Conservation (phyloP, 2,888 invertebrate species). For the Elmis aenea region DNA sequence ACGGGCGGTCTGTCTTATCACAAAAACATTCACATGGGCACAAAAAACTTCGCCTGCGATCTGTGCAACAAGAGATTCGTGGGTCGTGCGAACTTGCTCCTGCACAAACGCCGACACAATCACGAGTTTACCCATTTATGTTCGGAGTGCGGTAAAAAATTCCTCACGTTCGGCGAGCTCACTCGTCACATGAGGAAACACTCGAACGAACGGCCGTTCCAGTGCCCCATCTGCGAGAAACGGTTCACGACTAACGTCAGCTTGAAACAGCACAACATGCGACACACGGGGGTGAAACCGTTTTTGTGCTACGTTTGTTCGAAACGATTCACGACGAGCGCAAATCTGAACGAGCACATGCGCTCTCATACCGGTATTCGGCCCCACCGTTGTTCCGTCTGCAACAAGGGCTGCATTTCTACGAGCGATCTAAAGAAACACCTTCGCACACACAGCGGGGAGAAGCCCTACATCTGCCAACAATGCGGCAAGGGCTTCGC, state of each 20-base stretch:
- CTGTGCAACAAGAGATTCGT: constrained; percentile 9
- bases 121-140: constrained; percentile 13
- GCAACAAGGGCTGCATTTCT: constrained; percentile 18
- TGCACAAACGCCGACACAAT: constrained; percentile 15
- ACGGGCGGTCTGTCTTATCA: constrained; percentile 15
- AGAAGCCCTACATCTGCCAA: constrained; percentile 15
- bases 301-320: constrained; percentile 17
- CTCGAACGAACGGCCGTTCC: constrained; percentile 14
- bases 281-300: constrained; percentile 18
- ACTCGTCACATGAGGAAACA: constrained; percentile 15
- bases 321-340: constrained; percentile 16
- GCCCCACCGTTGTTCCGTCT: constrained; percentile 15
- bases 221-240: constrained; percentile 17
- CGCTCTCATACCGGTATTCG: constrained; percentile 17
- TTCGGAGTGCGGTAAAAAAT: constrained; percentile 14
- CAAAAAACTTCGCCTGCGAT: constrained; percentile 6
- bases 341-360: constrained; percentile 18
- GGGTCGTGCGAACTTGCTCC: constrained; percentile 8
- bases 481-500: constrained; percentile 15
- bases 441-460: constrained; percentile 19
- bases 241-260: constrained; percentile 16
- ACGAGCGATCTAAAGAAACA: constrained; percentile 20
- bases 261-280: constrained; percentile 16
- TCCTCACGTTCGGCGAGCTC: constrained; percentile 15
- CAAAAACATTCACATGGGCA: constrained; percentile 5